phyloP scores from a whole-genome alignment of 2,888 invertebrate genomes.

The Ellobium chinense region DNA sequence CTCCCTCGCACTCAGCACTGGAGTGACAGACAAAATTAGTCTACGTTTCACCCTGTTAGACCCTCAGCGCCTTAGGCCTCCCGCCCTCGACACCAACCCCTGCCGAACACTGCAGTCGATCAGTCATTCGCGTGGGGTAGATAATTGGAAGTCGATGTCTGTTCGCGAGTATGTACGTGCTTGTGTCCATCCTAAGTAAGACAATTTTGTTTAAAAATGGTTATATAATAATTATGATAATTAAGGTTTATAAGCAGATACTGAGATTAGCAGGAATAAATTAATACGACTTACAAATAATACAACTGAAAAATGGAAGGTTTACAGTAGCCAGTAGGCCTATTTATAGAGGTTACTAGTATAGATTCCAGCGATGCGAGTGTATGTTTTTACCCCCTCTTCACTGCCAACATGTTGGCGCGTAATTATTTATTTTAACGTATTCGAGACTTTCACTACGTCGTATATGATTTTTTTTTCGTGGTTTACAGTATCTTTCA shows the following conservation, averaged over 20 bases:
- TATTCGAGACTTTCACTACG: too few relatives aligned
- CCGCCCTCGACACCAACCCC: constrained; percentile 23
- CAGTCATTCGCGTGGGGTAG: background rate
- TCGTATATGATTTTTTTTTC: too few relatives aligned
- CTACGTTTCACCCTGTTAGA: constrained; percentile 6
- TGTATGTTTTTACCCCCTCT: background rate
- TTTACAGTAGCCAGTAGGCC: constrained; percentile 28
- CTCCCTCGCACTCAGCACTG: background rate
- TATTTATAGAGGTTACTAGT: constrained; percentile 43
- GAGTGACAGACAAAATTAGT: background rate
- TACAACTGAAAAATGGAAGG: too few relatives aligned
- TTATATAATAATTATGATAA: too few relatives aligned
- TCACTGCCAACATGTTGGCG: background rate
- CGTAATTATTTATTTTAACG: background rate
- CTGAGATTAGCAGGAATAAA: too few relatives aligned
- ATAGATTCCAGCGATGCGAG: constrained; percentile 36
- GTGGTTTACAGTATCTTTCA: too few relatives aligned
- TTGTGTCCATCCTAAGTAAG: background rate
- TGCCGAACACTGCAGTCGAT: background rate
- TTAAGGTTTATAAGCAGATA: too few relatives aligned
- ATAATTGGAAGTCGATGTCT: background rate
- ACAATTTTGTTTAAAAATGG: background rate
- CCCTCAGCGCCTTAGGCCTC: constrained; percentile 6
- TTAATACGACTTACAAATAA: too few relatives aligned
- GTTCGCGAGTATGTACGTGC: background rate